Conservation (phyloP, 1,140 invertebrate genomes). For the Heliconius hermathena region DNA sequence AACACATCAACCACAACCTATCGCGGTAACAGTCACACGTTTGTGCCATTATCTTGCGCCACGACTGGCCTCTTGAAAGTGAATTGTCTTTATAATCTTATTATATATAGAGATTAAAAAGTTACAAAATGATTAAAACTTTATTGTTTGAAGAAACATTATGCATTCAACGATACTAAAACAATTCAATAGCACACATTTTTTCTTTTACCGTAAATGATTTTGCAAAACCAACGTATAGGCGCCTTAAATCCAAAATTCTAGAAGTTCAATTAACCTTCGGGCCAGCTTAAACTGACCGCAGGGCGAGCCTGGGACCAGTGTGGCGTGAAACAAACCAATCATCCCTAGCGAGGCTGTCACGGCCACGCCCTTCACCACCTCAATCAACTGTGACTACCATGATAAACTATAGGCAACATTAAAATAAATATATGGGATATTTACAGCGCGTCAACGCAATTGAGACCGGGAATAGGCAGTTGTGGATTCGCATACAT, state of each 20-base stretch:
- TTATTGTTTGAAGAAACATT: no score
- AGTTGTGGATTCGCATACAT: no score
- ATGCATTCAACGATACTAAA: no score
- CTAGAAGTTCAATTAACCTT: slow-evolving; percentile 25
- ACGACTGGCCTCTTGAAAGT: no score
- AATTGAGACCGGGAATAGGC: no score
- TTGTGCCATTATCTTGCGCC: no score
- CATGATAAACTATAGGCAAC: neutral
- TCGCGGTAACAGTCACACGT: no score
- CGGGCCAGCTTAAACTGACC: slow-evolving; percentile 13
- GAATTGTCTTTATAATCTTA: no score
- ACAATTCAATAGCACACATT: neutral
- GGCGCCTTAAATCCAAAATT: neutral
- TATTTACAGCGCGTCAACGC: neutral
- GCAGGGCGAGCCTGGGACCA: slow-evolving; percentile 12
- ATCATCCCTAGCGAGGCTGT: slow-evolving; percentile 28
- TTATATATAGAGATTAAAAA: no score
- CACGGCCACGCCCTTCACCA: slow-evolving; percentile 29
- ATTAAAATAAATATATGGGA: no score
- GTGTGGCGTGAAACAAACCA: slow-evolving; percentile 35
- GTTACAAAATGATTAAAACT: no score
- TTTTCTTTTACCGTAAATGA: neutral
- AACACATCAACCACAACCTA: no score
- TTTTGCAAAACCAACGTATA: neutral
- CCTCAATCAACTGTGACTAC: slow-evolving; percentile 35